Conservation (phyloP, 2,888 invertebrate species). For the Ormyrus nitidulus region DNA sequence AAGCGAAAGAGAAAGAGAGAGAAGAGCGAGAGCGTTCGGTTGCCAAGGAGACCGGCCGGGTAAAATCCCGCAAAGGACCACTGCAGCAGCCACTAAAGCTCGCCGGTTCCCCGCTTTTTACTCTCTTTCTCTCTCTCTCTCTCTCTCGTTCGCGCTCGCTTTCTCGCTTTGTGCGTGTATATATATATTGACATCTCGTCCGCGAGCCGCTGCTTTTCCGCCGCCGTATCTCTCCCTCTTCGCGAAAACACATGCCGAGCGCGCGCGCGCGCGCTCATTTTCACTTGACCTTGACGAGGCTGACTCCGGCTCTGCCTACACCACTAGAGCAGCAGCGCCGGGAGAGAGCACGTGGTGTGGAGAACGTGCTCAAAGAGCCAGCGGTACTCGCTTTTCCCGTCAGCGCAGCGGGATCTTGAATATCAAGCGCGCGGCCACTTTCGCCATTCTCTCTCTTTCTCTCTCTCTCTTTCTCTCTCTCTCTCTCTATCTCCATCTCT, state of each 20-base stretch:
- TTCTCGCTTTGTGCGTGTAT: conserved; percentile 15
- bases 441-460: conserved; percentile 19
- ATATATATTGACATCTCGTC: conserved; percentile 58
- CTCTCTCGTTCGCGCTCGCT: not conserved
- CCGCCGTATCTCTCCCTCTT: conserved; percentile 6
- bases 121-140: not conserved
- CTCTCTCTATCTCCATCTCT: not conserved
- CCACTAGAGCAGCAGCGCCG: conserved; percentile 20
- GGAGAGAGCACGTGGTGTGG: conserved; percentile 17
- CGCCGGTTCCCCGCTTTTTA: conserved; percentile 2
- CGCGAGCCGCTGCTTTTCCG: conserved; percentile 21
- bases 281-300: conserved; percentile 53
- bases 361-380: conserved; percentile 21
- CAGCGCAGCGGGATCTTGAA: conserved; percentile 22
- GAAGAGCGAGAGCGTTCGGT: conserved; percentile 59
- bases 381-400: conserved; percentile 32
- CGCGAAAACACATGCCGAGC: not conserved
- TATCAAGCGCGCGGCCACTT: conserved; percentile 27
- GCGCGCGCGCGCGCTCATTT: conserved; percentile 43
- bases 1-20: conserved; percentile 44
- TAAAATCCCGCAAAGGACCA: conserved; percentile 74
- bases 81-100: conserved; percentile 64
- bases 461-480: conserved; percentile 1
- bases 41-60: conserved; percentile 73
- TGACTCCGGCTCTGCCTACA: conserved; percentile 41